Percentiles rank a stretch among this genome's conserved stretches.
Evolutionary conservation across 2,888 invertebrate species (phyloP).

Genomic region (Gortyna flavago): DNA sequence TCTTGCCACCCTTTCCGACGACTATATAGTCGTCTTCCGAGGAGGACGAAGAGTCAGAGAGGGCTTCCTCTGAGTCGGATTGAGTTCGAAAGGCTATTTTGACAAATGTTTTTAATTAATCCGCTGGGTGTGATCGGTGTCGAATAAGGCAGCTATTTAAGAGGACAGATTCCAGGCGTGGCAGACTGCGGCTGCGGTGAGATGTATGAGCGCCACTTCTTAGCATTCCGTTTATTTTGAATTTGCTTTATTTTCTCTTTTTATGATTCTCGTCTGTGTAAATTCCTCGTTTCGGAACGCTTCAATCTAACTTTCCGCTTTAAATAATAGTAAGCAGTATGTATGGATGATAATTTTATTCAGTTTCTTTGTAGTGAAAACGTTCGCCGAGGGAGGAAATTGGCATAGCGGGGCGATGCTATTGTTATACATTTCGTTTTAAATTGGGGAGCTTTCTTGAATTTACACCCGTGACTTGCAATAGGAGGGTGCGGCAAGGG

Average conservation of each 20-base stretch:
- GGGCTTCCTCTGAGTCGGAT: too few species aligned
- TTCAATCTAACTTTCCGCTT: constrained; percentile 76
- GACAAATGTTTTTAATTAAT: constrained; percentile 88
- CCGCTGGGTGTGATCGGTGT: constrained; percentile 82
- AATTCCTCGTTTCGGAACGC: constrained; percentile 70
- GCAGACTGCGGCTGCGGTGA: constrained; percentile 72
- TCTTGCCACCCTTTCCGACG: too few species aligned
- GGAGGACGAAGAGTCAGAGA: too few species aligned
- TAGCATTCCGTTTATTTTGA: constrained; percentile 73
- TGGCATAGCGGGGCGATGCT: constrained; percentile 86
- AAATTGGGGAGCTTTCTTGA: constrained; percentile 90
- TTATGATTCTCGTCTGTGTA: constrained; percentile 63
- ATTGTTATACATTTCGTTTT: constrained; percentile 89
- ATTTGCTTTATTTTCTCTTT: constrained; percentile 62
- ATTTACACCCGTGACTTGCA: constrained; percentile 89
- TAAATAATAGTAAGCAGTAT: constrained; percentile 76
- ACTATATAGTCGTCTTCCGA: too few species aligned
- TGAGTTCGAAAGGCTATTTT: constrained; percentile 82
- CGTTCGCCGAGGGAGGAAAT: constrained; percentile 86
- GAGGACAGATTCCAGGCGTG: constrained; percentile 84
- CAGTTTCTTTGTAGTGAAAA: constrained; percentile 84
- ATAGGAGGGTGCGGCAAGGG: constrained; percentile 78
- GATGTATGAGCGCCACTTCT: constrained; percentile 77
- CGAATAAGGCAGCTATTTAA: constrained; percentile 80
- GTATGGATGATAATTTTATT: constrained; percentile 85